These are phyloP conservation scores for Poecilobothrus nobilitatus DNA, from an alignment of 2,888 invertebrate genomes.

Conservation along the genomic window DNA sequence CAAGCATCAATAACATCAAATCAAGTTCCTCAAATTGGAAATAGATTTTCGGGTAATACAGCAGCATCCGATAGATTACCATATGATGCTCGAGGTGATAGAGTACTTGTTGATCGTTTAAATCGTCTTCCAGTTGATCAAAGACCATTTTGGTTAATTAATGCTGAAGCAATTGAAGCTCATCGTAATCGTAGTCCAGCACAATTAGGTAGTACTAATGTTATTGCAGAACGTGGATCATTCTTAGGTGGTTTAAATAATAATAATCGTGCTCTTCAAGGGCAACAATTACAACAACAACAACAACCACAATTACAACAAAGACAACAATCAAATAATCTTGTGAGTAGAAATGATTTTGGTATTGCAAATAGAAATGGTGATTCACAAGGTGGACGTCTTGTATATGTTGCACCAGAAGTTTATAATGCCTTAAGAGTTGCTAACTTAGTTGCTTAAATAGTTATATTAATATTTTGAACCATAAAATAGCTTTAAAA, in stretches of 20 bases:
- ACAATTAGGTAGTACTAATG: constrained; percentile 21
- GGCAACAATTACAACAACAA: not conserved
- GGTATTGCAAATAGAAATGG: not conserved
- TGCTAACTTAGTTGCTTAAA: not conserved
- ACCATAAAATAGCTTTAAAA: not conserved
- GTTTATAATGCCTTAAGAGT: not conserved
- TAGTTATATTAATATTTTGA: not conserved
- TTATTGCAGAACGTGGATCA: constrained; percentile 29
- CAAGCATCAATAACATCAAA: constrained; percentile 10
- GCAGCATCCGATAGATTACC: constrained; percentile 44
- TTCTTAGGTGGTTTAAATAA: constrained; percentile 27
- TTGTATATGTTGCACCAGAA: not conserved
- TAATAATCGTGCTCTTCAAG: not conserved
- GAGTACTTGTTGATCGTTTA: constrained; percentile 52
- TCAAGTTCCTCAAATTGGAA: constrained; percentile 11
- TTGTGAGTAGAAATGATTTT: not conserved
- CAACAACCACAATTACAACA: not conserved
- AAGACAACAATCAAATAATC: not conserved
- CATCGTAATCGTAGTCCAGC: constrained; percentile 41
- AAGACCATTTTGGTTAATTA: constrained; percentile 65
- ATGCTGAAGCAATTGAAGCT: constrained; percentile 57
- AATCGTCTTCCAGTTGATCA: constrained; percentile 57
- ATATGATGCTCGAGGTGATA: constrained; percentile 58
- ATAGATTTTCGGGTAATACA: not conserved
- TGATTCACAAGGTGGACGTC: not conserved